phyloP scores from a whole-genome alignment of 2,113 vertebrate species.

The Promerops cafer region DNA sequence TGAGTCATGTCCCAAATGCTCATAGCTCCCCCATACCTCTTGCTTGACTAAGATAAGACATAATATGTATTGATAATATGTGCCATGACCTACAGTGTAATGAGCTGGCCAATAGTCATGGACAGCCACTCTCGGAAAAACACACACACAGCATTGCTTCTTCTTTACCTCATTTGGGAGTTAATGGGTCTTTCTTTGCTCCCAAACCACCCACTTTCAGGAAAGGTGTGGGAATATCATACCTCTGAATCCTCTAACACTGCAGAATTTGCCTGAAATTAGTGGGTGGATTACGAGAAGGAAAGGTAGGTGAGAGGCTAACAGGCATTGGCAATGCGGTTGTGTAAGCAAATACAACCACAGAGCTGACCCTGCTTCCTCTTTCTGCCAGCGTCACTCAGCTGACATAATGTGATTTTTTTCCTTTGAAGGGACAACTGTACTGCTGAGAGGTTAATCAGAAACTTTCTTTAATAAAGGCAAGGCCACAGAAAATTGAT shows the following conservation, averaged over 20 bases:
- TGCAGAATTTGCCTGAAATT: not conserved
- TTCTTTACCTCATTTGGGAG: not conserved
- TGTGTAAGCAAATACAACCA: not conserved
- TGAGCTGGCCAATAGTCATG: not conserved
- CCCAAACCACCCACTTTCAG: not conserved
- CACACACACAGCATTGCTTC: not conserved
- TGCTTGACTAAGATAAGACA: conserved; percentile 8
- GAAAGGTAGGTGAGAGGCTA: not conserved
- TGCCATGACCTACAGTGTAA: accelerated
- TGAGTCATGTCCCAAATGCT: not conserved
- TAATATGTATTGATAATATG: not conserved
- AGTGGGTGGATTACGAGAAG: not conserved
- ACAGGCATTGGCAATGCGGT: not conserved
- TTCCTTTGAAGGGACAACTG: not conserved
- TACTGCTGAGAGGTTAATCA: not conserved
- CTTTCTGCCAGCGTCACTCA: not conserved
- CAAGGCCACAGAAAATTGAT: conserved; percentile 33
- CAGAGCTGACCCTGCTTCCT: not conserved
- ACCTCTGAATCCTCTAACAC: not conserved
- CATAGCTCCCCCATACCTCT: not conserved
- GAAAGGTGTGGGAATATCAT: not conserved
- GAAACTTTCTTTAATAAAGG: conserved; percentile 18
- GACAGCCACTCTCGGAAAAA: not conserved
- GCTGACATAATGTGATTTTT: not conserved
- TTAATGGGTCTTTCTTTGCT: not conserved